Base-by-base conservation (phyloP, 2,888 invertebrate genomes). In the Osmoderma eremita region DNA sequence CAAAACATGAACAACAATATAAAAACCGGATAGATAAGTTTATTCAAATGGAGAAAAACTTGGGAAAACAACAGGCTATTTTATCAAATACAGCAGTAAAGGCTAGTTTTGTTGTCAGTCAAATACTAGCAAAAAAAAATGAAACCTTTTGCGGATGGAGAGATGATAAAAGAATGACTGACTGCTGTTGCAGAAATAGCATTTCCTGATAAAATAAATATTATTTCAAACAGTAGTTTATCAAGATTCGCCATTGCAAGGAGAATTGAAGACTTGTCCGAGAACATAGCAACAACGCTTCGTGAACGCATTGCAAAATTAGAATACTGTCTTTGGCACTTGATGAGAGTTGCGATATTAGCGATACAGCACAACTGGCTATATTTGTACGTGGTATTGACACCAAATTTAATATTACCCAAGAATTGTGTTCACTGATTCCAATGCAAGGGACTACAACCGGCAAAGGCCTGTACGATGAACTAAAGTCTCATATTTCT, bases 401-500 rank as follows among this genome's bases (percentile, higher is more conserved):
- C 58, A 51, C 58, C 38, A 66, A 68, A 54, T 68, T 68, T 68
- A 65, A 68, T 58, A 68, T 68, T 48, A 68, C 65, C 51, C 51
- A 66, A 68, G 65, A 68, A 65, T 67, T 68, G 17, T 67, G 48
- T 62, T 67, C 65, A 50, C 41, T 61, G 24, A 24, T 24, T 3
- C 24, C 24, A 24, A 24, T 24, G 24, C 3, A 24, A 24, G 24
- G 24, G 5, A 24, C 24, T 24, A 24, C 24, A 24, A 24, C 24
- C 3, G 24, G 24, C 5, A 24, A 24, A 24, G 24, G 24, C 24
- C 24, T 24, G 24, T 24, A 24, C 24, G 5, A 24, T 24, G 5
- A 24, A 24, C 24, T 24, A 24, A 24, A 24, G 5, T 24, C 24
- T n/a, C n/a, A n/a, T n/a, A n/a, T n/a, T n/a, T n/a, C n/a, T n/a